Evolutionary conservation across 2,113 vertebrate genomes (phyloP).

Genomic region (Lycaon pictus): DNA sequence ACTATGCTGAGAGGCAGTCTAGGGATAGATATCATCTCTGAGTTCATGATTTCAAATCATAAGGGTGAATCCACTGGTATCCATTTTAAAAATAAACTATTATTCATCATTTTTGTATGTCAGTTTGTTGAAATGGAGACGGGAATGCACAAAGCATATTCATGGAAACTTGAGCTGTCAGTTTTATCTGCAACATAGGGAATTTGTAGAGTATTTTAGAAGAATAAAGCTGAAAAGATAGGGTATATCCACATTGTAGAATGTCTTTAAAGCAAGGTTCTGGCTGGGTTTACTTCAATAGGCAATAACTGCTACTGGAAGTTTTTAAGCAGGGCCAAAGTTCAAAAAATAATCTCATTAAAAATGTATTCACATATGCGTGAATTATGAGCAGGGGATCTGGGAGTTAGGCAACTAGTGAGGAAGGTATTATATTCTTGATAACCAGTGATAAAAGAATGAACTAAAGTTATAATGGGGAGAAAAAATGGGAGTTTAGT

Average conservation of each 20-base stretch:
- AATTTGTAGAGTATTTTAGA: neutral
- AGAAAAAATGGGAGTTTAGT: neutral
- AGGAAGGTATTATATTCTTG: neutral
- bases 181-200: neutral
- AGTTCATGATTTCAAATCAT: slow-evolving; percentile 32
- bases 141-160: slow-evolving; percentile 31
- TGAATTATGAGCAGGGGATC: neutral
- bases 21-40: neutral
- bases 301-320: neutral
- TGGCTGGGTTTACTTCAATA: neutral
- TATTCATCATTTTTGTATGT: neutral
- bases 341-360: neutral
- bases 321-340: neutral
- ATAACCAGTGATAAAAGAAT: neutral
- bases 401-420: neutral
- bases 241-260: neutral
- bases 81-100: slow-evolving; percentile 11
- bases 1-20: neutral
- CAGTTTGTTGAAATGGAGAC: slow-evolving; percentile 12
- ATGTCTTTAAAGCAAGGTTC: neutral
- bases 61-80: neutral
- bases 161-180: neutral
- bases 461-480: neutral
- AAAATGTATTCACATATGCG: neutral
- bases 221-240: neutral